A percentile compares a stretch with the other conserved stretches of the same genome.
phyloP scores from a whole-genome alignment of 2,888 invertebrate species.

The Flexamia atlantica region DNA sequence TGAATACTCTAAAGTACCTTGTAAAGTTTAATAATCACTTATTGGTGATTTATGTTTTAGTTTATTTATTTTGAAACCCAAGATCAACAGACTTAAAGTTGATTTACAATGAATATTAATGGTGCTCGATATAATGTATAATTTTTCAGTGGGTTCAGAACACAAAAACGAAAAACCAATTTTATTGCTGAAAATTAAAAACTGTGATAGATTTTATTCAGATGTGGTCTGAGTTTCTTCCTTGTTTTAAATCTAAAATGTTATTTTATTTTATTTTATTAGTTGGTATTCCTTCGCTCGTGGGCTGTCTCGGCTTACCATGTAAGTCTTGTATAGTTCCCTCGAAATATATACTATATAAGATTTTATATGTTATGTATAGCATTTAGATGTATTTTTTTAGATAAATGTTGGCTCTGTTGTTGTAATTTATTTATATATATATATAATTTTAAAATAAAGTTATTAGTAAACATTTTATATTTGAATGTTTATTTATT shows the following conservation, averaged over 20 bases:
- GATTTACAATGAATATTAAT: too few species aligned
- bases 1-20: slow-evolving; percentile 20
- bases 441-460: slow-evolving; percentile 29
- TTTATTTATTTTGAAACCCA: slow-evolving; percentile 7
- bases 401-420: slow-evolving; percentile 33
- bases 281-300: slow-evolving; percentile 39
- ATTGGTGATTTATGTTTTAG: slow-evolving; percentile 26
- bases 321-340: slow-evolving; percentile 59
- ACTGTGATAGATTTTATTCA: slow-evolving; percentile 8
- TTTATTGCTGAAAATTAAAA: background rate
- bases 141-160: background rate
- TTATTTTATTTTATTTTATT: slow-evolving; percentile 37
- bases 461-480: slow-evolving; percentile 36
- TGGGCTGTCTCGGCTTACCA: slow-evolving; percentile 37
- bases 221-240: background rate
- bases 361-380: slow-evolving; percentile 28
- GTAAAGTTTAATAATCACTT: slow-evolving; percentile 29
- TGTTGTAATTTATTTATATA: slow-evolving; percentile 53
- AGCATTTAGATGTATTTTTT: slow-evolving; percentile 51
- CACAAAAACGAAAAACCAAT: too few species aligned
- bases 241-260: background rate
- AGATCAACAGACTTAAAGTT: background rate
- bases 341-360: slow-evolving; percentile 25
- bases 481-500: slow-evolving; percentile 8
- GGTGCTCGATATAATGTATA: background rate